Conservation (phyloP, 2,113 vertebrate genomes). For the Colaptes auratus region DNA sequence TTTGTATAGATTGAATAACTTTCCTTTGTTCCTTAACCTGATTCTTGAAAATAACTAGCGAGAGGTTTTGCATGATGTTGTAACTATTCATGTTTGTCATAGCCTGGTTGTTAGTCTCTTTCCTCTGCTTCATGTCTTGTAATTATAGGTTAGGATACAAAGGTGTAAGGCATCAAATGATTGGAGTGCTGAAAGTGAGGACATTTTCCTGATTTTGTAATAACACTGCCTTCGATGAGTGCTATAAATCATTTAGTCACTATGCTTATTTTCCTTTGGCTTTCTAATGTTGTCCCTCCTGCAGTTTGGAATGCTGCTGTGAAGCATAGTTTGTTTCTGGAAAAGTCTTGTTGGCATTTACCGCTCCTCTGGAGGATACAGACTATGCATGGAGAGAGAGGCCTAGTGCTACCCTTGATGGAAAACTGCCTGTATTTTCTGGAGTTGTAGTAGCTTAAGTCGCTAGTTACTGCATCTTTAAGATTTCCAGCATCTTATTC, state of each 20-base stretch:
- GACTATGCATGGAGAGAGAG: background rate
- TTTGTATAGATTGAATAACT: background rate
- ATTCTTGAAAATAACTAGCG: background rate
- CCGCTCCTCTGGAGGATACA: conserved; percentile 28
- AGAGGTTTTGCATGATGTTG: background rate
- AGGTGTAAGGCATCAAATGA: background rate
- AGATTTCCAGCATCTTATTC: conserved; percentile 5
- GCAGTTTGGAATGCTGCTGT: conserved; percentile 1
- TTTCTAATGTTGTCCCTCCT: conserved; percentile 20
- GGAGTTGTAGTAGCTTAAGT: background rate
- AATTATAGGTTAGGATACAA: background rate
- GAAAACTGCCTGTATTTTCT: conserved; percentile 8
- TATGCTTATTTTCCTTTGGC: conserved; percentile 57
- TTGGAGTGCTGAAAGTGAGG: background rate
- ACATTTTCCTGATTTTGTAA: conserved; percentile 14
- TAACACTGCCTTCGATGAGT: background rate
- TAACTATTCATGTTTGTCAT: background rate
- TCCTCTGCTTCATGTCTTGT: background rate
- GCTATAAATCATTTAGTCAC: conserved; percentile 24
- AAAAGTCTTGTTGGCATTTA: conserved; percentile 40
- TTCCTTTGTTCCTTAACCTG: background rate
- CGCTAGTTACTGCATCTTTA: conserved; percentile 19
- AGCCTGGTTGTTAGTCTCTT: background rate
- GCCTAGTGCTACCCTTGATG: background rate
- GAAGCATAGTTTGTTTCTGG: conserved; percentile 40